A percentile compares a stretch with the other conserved stretches of the same genome.
phyloP scores from a whole-genome alignment of 2,113 vertebrate genomes.

The Dasypus novemcinctus region DNA sequence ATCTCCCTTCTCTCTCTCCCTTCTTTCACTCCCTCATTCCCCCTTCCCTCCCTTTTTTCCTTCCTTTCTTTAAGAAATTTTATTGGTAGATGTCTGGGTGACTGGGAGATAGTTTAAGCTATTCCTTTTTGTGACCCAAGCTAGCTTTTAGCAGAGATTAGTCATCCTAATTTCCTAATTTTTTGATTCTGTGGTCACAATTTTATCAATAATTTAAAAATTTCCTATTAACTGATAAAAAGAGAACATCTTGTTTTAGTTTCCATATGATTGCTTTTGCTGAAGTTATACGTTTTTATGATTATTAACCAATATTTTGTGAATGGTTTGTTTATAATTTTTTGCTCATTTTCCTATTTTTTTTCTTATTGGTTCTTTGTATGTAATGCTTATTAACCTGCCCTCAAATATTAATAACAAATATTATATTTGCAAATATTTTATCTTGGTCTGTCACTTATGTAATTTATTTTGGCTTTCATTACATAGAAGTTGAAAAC shows the following conservation, averaged over 20 bases:
- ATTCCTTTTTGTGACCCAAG: neutral
- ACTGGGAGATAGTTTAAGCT: neutral
- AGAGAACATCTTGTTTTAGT: slow-evolving; percentile 1
- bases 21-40: no score
- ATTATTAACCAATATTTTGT: neutral
- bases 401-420: neutral
- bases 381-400: neutral
- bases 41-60: neutral
- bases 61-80: neutral
- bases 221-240: neutral
- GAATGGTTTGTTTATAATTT: neutral
- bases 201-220: neutral
- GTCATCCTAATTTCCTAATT: slow-evolving; percentile 30
- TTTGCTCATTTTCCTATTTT: slow-evolving; percentile 20
- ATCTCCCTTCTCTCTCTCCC: neutral
- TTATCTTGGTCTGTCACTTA: neutral
- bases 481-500: slow-evolving; percentile 10
- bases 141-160: neutral
- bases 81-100: neutral
- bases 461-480: neutral
- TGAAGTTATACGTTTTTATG: neutral
- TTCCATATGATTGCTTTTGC: neutral
- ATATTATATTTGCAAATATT: slow-evolving; percentile 4
- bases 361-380: neutral
- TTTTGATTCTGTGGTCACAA: neutral